Conservation (phyloP, 2,888 invertebrate species). For the Leptopterna dolabrata region DNA sequence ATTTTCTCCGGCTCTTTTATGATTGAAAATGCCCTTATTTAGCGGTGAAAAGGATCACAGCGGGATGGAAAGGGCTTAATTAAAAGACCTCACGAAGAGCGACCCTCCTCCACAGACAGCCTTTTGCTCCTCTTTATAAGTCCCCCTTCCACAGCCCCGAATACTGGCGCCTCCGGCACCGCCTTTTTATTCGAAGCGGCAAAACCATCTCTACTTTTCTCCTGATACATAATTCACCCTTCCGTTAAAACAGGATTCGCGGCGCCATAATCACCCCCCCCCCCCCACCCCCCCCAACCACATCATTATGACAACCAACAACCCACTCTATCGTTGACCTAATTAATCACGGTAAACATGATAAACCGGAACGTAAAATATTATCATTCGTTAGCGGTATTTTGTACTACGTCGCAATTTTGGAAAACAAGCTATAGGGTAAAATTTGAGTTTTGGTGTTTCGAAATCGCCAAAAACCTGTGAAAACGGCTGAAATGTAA, state of each 20-base stretch:
- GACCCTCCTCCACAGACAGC: not conserved
- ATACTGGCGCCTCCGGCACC: not conserved
- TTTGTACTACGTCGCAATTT: too few relatives aligned
- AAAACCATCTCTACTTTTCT: not conserved
- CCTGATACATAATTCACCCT: constrained; percentile 26
- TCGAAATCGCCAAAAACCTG: too few relatives aligned
- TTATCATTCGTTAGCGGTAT: too few relatives aligned
- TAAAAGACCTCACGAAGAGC: constrained; percentile 2
- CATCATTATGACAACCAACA: not conserved
- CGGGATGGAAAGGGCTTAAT: not conserved
- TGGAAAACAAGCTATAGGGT: too few relatives aligned
- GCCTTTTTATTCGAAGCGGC: not conserved
- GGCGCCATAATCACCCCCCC: constrained; percentile 26
- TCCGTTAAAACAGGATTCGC: constrained; percentile 17
- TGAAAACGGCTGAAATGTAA: too few relatives aligned
- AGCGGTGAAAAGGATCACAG: constrained; percentile 2
- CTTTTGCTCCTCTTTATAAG: not conserved
- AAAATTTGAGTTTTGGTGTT: too few relatives aligned
- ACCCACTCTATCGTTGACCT: not conserved
- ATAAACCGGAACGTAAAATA: too few relatives aligned
- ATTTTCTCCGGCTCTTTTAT: constrained; percentile 13
- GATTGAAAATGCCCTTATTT: constrained; percentile 39
- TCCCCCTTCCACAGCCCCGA: not conserved
- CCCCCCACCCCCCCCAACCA: not conserved
- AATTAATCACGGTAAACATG: too few relatives aligned